Base-by-base conservation (phyloP, 2,888 invertebrate species). In the Branchipolynoe longqiensis region DNA sequence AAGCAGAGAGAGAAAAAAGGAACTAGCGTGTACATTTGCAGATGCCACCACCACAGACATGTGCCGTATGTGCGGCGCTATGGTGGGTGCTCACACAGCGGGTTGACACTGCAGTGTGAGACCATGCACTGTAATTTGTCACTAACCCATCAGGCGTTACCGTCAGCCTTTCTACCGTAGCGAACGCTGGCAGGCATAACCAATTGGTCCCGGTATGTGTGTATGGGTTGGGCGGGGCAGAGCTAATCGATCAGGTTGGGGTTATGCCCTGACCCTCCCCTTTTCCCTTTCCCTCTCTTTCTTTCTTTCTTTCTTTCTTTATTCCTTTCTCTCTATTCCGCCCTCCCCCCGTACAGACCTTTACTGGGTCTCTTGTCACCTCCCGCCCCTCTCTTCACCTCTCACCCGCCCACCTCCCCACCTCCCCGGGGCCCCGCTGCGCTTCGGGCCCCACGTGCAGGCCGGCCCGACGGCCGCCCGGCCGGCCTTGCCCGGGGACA, bases 161-260 rank as follows among this genome's bases (percentile, higher is more conserved):
- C 14, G 14, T 38, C 33, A 18, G 1, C n/a, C 69, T 69, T 69
- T 69, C 38, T 69, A 38, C 38, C 69, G 18, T 38, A 38, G 38
- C 36, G 36, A 38, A 22, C 36, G 69, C 18, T 69, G 69, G 38
- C 69, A 69, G 69, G 69, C 69, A 69, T 69, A 69, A 69, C 69
- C 69, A 69, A 69, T 69, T 69, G 69, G 38, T 36, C 33, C 69
- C 69, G 38, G 14, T 36, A 38, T 33, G 69, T 38, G 62, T 33
- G 69, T 38, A 31, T 14, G 69, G 38, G 69, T 69, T 18, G 69
- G 69, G 69, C 36, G 36, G 38, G 69, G 38, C 69, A 33, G n/a
- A 38, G 18, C 69, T n/a, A 38, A 69, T 69, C 38, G n/a, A 69
- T 69, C 69, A 69, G 12, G 56, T 56, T 3, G 48, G 48, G 48